Evolutionary conservation across 2,113 vertebrate species (phyloP), one percentile per base, ranked within the genome.

Genomic region (Lota lota): DNA sequence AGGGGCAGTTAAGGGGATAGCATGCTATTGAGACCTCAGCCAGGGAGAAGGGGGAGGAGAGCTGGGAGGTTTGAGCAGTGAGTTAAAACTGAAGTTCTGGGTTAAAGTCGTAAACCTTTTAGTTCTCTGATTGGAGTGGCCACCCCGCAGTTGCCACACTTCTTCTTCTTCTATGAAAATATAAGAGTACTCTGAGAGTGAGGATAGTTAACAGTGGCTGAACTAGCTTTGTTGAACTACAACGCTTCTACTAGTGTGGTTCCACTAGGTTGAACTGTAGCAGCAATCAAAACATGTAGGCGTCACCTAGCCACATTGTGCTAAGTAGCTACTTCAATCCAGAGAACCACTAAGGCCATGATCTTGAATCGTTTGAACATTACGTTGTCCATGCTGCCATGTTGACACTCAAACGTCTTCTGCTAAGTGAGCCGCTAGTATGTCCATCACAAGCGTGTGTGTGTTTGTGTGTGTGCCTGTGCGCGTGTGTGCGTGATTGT

Each of bases 71-170:
- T 28, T 28, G 24, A 28, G 24, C 24, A 28, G 80, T 76, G 84
- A 88, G 86, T 74, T 76, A 79, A 84, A 77, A 80, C 83, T 76
- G 74, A 28, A 89, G 78, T 86, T 88, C 87, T 81, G 80, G 86
- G 87, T 88, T 88, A 79, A 89, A 85, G 89, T 89, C 88, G 79
- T 93, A 91, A 93, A 92, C 79, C 87, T 89, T 75, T 85, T 75
- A 19, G 20, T 79, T 77, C 77, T 87, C 81, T 89, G 85, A 89
- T 90, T 81, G 84, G 84, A 79, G 84, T 90, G 92, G 85, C 86
- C 90, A 80, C 85, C 85, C 61, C 70, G 50, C 24, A 71, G 79
- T 82, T 67, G 72, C 76, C 57, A 61, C 68, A 82, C 85, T 84
- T 85, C 74, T 75, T 88, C 76, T 78, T 14, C 65, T 21, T 82